Evolutionary conservation across 2,113 vertebrate genomes (phyloP), one percentile per base, ranked within the genome.

Genomic region (Murina feae): DNA sequence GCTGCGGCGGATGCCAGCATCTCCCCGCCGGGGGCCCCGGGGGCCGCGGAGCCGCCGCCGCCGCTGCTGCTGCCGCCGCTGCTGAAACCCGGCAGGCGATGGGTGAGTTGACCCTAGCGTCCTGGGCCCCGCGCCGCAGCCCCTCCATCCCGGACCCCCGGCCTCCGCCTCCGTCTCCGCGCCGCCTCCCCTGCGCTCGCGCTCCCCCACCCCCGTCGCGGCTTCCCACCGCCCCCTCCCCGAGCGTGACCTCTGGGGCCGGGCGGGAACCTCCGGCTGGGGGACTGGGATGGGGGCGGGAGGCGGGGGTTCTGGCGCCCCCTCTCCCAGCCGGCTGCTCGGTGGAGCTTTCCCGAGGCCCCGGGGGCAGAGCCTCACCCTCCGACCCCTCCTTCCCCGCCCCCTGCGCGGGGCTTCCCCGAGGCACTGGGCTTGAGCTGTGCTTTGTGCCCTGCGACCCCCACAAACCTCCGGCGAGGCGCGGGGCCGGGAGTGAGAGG

Each of bases 51-150:
- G 96, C 91, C 97, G 96, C 95, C 97, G 95, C 97, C 97, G 96
- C 95, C 95, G 93, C 97, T 97, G 95, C 97, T 97, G 95, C 91
- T 96, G 92, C 97, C 96, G 93, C 92, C 91, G 95, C 94, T 89
- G 97, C 97, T 98, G 96, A 98, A 88, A 96, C 81, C 95, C 96
- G 66, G 97, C 96, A 81, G 97, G 95, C 97, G 95, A 98, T 98
- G 98, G 98, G 98, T 98, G 92, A 98, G 97, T 97, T 39, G 95
- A 92, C 94, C 81, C 80, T 4, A 83, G 92, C 16, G 90, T 68
- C 65, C 60, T 5, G 69, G 63, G 63, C 28, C 58, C 86, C 58
- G 86, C 63, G 69, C 81, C 55, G 84, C 92, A 87, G 89, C 84
- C 91, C 75, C 47, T 66, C 30, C 79, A 88, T 44, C 89, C 82